phyloP scores from a whole-genome alignment of 37 sponge, comb jelly and placozoan species.

The Diacarnus erythraeanus region DNA sequence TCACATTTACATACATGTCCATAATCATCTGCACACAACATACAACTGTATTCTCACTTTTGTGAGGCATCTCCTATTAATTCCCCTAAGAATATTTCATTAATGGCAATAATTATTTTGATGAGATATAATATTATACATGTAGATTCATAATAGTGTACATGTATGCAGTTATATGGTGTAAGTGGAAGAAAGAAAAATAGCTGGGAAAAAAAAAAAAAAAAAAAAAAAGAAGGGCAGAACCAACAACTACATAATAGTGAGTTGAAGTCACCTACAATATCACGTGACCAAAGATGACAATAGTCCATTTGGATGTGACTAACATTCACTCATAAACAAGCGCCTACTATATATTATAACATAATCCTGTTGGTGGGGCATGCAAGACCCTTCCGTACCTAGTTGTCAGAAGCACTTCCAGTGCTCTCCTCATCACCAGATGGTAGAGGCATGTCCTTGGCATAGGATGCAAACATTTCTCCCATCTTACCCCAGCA shows the following conservation, averaged over 20 bases:
- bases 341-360: neutral
- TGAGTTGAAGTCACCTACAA: neutral
- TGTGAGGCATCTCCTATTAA: too few species aligned
- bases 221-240: neutral
- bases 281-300: neutral
- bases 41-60: too few species aligned
- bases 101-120: too few species aligned
- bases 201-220: neutral
- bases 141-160: too few species aligned
- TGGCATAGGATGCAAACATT: conserved; percentile 36
- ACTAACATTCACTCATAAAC: conserved; percentile 6
- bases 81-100: too few species aligned
- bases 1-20: too few species aligned
- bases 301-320: neutral
- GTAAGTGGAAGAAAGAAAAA: neutral
- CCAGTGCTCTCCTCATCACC: conserved; percentile 33
- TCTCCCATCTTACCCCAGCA: conserved; percentile 72
- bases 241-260: neutral
- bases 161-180: too few species aligned
- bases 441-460: conserved; percentile 53
- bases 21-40: too few species aligned
- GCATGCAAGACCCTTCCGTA: neutral
- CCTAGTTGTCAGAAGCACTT: conserved; percentile 15
- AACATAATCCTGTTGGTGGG: neutral
- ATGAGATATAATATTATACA: too few species aligned